Percentiles rank a stretch among this genome's conserved stretches.
Evolutionary conservation across 2,888 invertebrate species (phyloP).

Genomic region (Apamea crenata): DNA sequence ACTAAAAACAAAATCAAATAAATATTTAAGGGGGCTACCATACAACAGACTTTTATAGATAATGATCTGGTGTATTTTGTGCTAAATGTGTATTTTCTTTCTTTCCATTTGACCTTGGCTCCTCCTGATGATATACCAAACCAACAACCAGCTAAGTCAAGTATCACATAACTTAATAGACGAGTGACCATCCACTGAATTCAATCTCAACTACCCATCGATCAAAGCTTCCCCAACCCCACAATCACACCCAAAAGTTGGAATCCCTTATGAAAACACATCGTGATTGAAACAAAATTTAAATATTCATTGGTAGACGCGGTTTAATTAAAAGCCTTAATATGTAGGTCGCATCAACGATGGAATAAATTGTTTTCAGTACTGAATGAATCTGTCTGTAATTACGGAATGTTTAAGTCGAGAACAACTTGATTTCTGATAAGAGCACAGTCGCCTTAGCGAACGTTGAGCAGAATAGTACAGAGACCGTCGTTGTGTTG

Average conservation of each 20-base stretch:
- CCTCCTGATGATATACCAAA: background rate
- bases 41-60: no score
- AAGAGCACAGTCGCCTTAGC: background rate
- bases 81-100: no score
- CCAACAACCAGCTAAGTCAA: background rate
- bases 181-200: background rate
- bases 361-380: conserved; percentile 53
- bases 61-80: no score
- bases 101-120: background rate
- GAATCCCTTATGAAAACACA: conserved; percentile 34
- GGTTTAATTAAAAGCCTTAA: conserved; percentile 55
- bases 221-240: background rate
- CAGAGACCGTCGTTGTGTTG: background rate
- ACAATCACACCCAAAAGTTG: conserved; percentile 46
- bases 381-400: conserved; percentile 37
- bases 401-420: conserved; percentile 24
- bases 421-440: conserved; percentile 26
- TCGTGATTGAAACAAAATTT: conserved; percentile 54
- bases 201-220: conserved; percentile 9
- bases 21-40: no score
- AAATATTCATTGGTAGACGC: conserved; percentile 52
- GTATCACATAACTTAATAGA: background rate
- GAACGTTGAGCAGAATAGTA: background rate
- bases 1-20: no score
- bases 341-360: conserved; percentile 50